Percentiles rank a stretch among this genome's conserved stretches.
Conservation (phyloP, 2,113 vertebrate species). For the Ia io region DNA sequence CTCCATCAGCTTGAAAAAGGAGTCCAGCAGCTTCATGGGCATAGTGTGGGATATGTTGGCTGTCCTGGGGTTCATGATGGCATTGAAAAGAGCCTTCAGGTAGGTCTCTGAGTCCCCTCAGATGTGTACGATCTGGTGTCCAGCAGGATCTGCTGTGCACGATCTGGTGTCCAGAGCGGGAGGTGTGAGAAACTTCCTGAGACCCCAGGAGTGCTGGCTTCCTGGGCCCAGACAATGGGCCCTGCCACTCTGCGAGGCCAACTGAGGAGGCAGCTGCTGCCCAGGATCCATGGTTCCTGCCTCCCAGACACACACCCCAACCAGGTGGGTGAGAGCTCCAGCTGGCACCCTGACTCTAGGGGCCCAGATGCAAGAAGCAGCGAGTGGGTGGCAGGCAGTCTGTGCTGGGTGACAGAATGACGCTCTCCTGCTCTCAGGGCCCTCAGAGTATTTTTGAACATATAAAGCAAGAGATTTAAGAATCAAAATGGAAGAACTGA, state of each 20-base stretch:
- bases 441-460: not conserved
- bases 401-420: not conserved
- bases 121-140: conserved; percentile 95
- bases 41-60: conserved; percentile 91
- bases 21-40: conserved; percentile 97
- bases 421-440: conserved; percentile 15
- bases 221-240: conserved; percentile 26
- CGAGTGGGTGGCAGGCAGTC: not conserved
- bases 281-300: conserved; percentile 79
- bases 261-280: conserved; percentile 74
- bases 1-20: conserved; percentile 97
- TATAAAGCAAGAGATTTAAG: no score
- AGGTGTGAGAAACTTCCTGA: conserved; percentile 59
- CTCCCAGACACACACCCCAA: conserved; percentile 25
- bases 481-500: no score
- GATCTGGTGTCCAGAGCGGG: conserved; percentile 93
- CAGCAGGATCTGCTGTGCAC: conserved; percentile 89
- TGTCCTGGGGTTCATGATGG: conserved; percentile 97
- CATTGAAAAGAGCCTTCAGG: conserved; percentile 96
- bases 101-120: conserved; percentile 97
- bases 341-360: conserved; percentile 25
- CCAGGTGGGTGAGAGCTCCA: conserved; percentile 48
- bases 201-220: conserved; percentile 59
- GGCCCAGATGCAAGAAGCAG: not conserved
- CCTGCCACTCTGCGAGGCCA: conserved; percentile 58